phyloP scores from a whole-genome alignment of 2,888 invertebrate genomes.

The Charanyca ferruginea region DNA sequence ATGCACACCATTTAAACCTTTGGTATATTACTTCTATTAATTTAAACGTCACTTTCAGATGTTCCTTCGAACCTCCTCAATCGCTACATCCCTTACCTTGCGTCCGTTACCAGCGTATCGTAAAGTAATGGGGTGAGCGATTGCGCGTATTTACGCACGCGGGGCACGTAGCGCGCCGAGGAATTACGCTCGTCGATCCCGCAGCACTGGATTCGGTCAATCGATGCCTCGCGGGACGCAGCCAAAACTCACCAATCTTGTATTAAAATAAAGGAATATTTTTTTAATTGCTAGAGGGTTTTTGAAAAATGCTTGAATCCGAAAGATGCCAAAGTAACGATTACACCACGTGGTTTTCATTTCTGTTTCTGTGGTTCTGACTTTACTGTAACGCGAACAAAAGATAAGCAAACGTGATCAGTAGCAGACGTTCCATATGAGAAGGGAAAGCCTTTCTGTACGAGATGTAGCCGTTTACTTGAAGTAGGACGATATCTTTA shows the following conservation, averaged over 20 bases:
- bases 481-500: no score
- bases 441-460: no score
- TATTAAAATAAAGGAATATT: constrained; percentile 30
- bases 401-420: no score
- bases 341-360: no score
- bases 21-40: background rate
- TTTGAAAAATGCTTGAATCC: background rate
- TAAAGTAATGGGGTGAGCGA: constrained; percentile 84
- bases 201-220: constrained; percentile 85
- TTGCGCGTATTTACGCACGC: constrained; percentile 83
- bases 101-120: constrained; percentile 63
- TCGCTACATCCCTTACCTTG: constrained; percentile 42
- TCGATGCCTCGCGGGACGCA: constrained; percentile 79
- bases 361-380: no score
- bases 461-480: no score
- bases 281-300: constrained; percentile 25
- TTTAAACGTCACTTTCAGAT: background rate
- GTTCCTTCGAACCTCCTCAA: background rate
- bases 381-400: no score
- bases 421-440: no score
- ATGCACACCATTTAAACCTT: background rate
- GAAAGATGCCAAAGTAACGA: background rate
- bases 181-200: constrained; percentile 89
- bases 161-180: constrained; percentile 83
- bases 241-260: constrained; percentile 23